Percentiles rank a stretch among this genome's conserved stretches.
Evolutionary conservation across 2,797 vertebrate species (phyloP).

Genomic region (Echeneis naucrates): DNA sequence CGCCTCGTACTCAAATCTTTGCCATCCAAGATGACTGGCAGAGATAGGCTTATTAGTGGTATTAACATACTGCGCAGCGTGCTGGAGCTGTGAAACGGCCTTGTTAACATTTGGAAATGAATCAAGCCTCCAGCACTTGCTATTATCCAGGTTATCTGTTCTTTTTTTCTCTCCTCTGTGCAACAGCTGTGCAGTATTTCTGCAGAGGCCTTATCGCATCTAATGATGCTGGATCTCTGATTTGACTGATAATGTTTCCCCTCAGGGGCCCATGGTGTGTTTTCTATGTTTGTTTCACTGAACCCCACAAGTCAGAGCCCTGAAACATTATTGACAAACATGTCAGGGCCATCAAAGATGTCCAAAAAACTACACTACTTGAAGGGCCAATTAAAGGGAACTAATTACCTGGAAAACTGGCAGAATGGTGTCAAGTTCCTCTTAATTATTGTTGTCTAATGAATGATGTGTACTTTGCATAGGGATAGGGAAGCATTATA

Average conservation of each 20-base stretch:
- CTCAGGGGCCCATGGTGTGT: slow-evolving; percentile 21
- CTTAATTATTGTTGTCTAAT: slow-evolving; percentile 11
- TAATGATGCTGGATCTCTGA: slow-evolving; percentile 71
- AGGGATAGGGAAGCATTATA: neutral
- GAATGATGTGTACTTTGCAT: slow-evolving; percentile 25
- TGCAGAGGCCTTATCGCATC: slow-evolving; percentile 57
- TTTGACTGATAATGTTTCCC: slow-evolving; percentile 57
- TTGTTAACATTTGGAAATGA: slow-evolving; percentile 82
- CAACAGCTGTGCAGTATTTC: slow-evolving; percentile 72
- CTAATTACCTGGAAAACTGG: slow-evolving; percentile 3
- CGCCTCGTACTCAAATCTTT: slow-evolving; percentile 57
- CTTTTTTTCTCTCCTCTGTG: slow-evolving; percentile 48
- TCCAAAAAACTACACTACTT: slow-evolving; percentile 33
- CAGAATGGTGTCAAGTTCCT: slow-evolving; percentile 17
- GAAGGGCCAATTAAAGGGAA: slow-evolving; percentile 16
- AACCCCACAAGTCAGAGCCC: slow-evolving; percentile 32
- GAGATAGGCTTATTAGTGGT: slow-evolving; percentile 80
- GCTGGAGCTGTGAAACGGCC: slow-evolving; percentile 75
- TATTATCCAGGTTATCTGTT: slow-evolving; percentile 75
- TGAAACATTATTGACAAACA: slow-evolving; percentile 43
- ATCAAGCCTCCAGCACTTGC: slow-evolving; percentile 73
- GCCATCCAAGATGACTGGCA: slow-evolving; percentile 74
- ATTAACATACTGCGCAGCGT: slow-evolving; percentile 72
- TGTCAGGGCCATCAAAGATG: slow-evolving; percentile 44
- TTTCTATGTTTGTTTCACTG: slow-evolving; percentile 57